A percentile compares a stretch with the other conserved stretches of the same genome.
Conservation (phyloP, 2,113 vertebrate genomes). For the Alligator sinensis region DNA sequence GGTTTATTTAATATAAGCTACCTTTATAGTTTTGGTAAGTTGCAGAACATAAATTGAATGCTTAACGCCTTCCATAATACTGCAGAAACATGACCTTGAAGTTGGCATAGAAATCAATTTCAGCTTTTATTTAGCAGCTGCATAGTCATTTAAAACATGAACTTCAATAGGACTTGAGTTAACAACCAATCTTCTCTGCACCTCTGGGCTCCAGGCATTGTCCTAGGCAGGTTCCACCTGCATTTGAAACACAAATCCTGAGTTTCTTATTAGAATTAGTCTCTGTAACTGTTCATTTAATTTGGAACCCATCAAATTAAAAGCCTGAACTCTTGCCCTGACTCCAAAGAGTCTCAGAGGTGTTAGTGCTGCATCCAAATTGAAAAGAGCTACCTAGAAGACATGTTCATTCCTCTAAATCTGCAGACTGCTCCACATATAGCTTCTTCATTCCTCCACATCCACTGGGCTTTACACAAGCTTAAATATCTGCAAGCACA, state of each 20-base stretch:
- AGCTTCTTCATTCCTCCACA: neutral
- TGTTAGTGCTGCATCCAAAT: neutral
- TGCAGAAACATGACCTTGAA: conserved; percentile 74
- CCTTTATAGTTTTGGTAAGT: conserved; percentile 59
- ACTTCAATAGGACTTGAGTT: conserved; percentile 64
- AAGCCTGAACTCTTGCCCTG: conserved; percentile 25
- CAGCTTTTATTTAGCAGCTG: conserved; percentile 67
- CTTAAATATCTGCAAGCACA: neutral
- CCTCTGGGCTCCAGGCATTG: conserved; percentile 35
- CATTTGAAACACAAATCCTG: neutral
- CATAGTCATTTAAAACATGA: conserved; percentile 65
- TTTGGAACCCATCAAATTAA: conserved; percentile 52
- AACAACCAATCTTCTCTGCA: conserved; percentile 65
- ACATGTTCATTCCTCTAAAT: neutral
- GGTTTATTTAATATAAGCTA: conserved; percentile 66
- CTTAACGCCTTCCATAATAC: conserved; percentile 69
- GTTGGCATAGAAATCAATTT: conserved; percentile 73
- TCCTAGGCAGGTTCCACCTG: conserved; percentile 55
- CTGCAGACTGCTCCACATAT: neutral
- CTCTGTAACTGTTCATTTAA: conserved; percentile 61
- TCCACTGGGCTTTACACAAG: neutral
- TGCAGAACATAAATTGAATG: conserved; percentile 67
- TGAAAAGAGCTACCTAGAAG: neutral
- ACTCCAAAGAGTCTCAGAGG: neutral
- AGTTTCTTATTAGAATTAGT: conserved; percentile 13